Conservation (phyloP, 2,797 vertebrate genomes). For the Xiphorhynchus erythropygius region DNA sequence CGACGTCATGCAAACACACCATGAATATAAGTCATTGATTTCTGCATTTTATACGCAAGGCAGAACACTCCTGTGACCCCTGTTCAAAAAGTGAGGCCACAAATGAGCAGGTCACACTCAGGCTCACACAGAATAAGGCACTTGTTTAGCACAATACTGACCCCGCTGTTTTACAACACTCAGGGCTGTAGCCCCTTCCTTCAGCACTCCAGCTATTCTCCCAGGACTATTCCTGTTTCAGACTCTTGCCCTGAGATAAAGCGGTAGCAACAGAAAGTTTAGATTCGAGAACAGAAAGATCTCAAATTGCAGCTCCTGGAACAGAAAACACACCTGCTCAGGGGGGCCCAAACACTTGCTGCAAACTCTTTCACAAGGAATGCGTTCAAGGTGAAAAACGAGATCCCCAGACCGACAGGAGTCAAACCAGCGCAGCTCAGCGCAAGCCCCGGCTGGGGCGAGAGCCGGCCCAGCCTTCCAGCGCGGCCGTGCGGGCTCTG, state of each 20-base stretch:
- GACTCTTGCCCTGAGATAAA: slow-evolving; percentile 22
- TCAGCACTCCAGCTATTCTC: not conserved
- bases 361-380: not conserved
- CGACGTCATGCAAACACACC: not conserved
- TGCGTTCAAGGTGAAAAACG: not conserved
- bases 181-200: not conserved
- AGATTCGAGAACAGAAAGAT: not conserved
- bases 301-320: slow-evolving; percentile 1
- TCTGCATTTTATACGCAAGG: not conserved
- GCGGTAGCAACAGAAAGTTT: slow-evolving; percentile 13
- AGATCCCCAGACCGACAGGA: not conserved
- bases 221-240: slow-evolving; percentile 13
- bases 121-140: not conserved
- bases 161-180: not conserved
- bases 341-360: not conserved
- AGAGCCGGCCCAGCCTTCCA: not conserved
- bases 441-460: not conserved
- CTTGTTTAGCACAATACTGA: slow-evolving; percentile 6
- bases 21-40: not conserved
- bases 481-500: not conserved
- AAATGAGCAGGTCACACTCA: not conserved
- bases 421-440: not conserved
- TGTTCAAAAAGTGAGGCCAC: not conserved
- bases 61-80: not conserved
- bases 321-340: slow-evolving; percentile 32